Evolutionary conservation across 37 sponge, comb jelly and placozoan genomes (phyloP), one percentile per base, ranked within the genome.

Genomic region (Cliona cf. orientalis): DNA sequence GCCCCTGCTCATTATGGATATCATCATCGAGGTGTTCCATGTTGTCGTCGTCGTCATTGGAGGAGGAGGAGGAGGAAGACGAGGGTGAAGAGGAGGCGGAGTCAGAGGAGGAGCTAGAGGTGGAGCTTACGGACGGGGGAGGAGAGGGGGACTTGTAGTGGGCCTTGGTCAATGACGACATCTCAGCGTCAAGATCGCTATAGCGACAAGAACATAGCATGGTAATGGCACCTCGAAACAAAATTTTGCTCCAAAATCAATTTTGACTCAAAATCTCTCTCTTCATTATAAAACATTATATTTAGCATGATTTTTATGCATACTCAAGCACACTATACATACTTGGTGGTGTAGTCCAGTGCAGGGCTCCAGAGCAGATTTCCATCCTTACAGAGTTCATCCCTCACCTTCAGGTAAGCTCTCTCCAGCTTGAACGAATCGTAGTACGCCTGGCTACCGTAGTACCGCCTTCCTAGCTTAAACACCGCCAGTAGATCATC

Each of bases 301-400:
- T n/a, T n/a, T n/a, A n/a, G n/a, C n/a, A n/a, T n/a, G n/a, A n/a
- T n/a, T n/a, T n/a, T n/a, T n/a, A n/a, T n/a, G n/a, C 17, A 17
- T 17, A 49, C 17, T 49, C 11, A 49, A 49, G 11, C 55, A 7
- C 63, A n/a, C n/a, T n/a, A n/a, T n/a, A n/a, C 71, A 21, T 22
- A 69, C 79, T 25, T 42, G 55, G 26, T 25, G 5, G 81, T 39
- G 71, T 80, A 70, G 62, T 35, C n/a, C 44, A 89, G 43, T 3
- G 90, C 93, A 28, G 90, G 93, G 45, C 86, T 86, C 75, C 62
- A 79, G 12, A 93, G 86, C 46, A 37, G 49, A 21, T 76, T 58
- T 19, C 81, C 89, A 12, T 73, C 65, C 41, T 38, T 42, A 46
- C 88, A 81, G 61, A 94, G 25, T 55, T 69, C 56, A 46, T 94